Evolutionary conservation across 2,888 invertebrate genomes (phyloP).

Genomic region (Cataglyphis livida): DNA sequence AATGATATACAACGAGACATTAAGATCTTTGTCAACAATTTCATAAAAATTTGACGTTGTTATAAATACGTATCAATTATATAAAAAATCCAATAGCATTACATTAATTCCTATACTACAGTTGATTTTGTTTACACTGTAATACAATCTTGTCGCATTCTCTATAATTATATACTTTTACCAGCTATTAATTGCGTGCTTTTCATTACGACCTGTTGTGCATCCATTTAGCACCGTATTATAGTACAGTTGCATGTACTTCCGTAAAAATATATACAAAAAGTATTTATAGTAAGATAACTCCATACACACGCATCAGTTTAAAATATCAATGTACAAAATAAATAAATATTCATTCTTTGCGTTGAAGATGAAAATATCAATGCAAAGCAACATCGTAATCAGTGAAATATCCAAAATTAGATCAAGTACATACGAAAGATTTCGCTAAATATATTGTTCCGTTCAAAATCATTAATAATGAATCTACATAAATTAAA

Average conservation of each 20-base stretch:
- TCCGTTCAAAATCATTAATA: not conserved
- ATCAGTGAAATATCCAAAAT: constrained; percentile 19
- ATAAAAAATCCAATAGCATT: not conserved
- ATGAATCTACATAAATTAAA: not conserved
- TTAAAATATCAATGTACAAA: constrained; percentile 4
- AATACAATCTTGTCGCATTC: not conserved
- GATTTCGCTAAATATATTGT: not conserved
- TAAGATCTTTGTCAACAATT: not conserved
- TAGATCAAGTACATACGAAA: not conserved
- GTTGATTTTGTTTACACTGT: not conserved
- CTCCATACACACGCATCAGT: not conserved
- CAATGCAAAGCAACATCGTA: constrained; percentile 20
- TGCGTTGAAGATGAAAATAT: not conserved
- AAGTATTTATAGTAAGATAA: not conserved
- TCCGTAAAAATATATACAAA: not conserved
- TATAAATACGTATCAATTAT: not conserved
- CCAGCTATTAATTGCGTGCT: not conserved
- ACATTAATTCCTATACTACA: not conserved
- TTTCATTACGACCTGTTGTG: constrained; percentile 11
- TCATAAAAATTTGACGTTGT: not conserved
- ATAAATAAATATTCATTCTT: constrained; percentile 23
- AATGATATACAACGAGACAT: not conserved
- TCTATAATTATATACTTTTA: constrained; percentile 1
- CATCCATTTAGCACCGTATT: not conserved
- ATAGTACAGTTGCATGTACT: constrained; percentile 1